Evolutionary conservation across 2,797 vertebrate species (phyloP).

Genomic region (Aulostomus chinensis): DNA sequence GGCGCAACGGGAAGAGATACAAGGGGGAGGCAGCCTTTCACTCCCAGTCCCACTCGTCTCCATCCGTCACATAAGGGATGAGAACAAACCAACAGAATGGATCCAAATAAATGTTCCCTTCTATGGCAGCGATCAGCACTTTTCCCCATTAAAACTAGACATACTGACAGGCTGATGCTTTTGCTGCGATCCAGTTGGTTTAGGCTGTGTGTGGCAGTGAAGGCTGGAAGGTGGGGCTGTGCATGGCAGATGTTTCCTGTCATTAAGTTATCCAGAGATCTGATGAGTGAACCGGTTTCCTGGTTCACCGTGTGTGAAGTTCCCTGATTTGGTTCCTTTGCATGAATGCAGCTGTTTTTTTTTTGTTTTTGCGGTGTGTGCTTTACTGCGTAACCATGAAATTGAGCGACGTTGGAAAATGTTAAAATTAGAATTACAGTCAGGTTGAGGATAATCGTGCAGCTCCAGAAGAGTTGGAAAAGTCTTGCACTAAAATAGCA

Average conservation of each 20-base stretch:
- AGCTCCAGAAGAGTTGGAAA: not conserved
- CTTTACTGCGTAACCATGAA: slow-evolving; percentile 13
- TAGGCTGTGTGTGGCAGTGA: slow-evolving; percentile 36
- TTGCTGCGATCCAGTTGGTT: slow-evolving; percentile 32
- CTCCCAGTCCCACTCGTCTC: slow-evolving; percentile 44
- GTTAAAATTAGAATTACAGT: too few relatives aligned
- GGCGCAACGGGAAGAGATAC: not conserved
- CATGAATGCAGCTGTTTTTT: slow-evolving; percentile 17
- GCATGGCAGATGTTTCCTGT: slow-evolving; percentile 68
- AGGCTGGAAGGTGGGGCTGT: slow-evolving; percentile 54
- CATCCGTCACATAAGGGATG: slow-evolving; percentile 51
- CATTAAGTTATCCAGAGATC: slow-evolving; percentile 61
- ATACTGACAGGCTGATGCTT: slow-evolving; percentile 26
- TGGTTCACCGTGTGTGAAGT: slow-evolving; percentile 25
- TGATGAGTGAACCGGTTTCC: slow-evolving; percentile 72
- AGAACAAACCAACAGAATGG: slow-evolving; percentile 68
- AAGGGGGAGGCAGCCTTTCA: slow-evolving; percentile 20
- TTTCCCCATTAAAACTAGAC: slow-evolving; percentile 64
- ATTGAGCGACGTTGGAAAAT: slow-evolving; percentile 1
- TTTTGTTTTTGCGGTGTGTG: slow-evolving; percentile 3
- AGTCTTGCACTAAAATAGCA: too few relatives aligned
- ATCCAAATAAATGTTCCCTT: slow-evolving; percentile 66
- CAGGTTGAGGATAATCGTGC: not conserved
- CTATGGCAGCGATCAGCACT: slow-evolving; percentile 63
- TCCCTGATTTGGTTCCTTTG: slow-evolving; percentile 40